Evolutionary conservation across 2,888 invertebrate genomes (phyloP), one percentile per base, ranked within the genome.

Genomic region (Noctua pronuba): DNA sequence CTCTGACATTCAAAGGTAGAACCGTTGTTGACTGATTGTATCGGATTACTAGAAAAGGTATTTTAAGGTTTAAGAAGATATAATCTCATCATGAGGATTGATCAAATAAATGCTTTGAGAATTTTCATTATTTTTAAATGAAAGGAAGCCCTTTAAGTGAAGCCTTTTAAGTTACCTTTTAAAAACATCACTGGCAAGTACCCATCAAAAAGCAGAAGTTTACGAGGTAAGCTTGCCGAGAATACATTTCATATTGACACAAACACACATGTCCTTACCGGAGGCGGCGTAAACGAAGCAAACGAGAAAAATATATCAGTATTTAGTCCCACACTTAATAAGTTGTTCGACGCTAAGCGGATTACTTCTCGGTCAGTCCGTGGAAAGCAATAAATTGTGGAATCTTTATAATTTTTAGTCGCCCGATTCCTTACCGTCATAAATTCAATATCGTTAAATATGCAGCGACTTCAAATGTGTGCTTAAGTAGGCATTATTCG

Each of bases 351-450:
- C 94, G 92, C 86, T 96, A 96, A 96, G 95, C 94, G 94, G 96
- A 95, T 96, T 96, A 96, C 91, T 80, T 82, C 90, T 87, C 88
- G 84, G 86, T 83, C 88, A 89, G 88, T 86, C 84, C 84, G 88
- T 86, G 86, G 89, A 89, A 87, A 90, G 94, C 92, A 91, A 96
- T 96, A 96, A 96, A 96, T 96, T 94, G 90, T 94, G 94, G 95
- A 96, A 95, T 96, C 96, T 96, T 96, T 96, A 96, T 95, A 96
- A 95, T 96, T 96, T 96, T 95, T 94, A 95, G 93, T 93, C 91
- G 91, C 91, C 91, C 93, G 92, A 93, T 94, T 94, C 93, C 94
- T 94, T 94, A 92, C 88, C 90, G 94, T 93, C 95, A 96, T 96
- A 96, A 96, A 96, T 96, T 96, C 94, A 94, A 94, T 95, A 95